A percentile compares a stretch with the other conserved stretches of the same genome.
phyloP scores from a whole-genome alignment of 2,888 invertebrate genomes.

The Stenodera caucasica region DNA sequence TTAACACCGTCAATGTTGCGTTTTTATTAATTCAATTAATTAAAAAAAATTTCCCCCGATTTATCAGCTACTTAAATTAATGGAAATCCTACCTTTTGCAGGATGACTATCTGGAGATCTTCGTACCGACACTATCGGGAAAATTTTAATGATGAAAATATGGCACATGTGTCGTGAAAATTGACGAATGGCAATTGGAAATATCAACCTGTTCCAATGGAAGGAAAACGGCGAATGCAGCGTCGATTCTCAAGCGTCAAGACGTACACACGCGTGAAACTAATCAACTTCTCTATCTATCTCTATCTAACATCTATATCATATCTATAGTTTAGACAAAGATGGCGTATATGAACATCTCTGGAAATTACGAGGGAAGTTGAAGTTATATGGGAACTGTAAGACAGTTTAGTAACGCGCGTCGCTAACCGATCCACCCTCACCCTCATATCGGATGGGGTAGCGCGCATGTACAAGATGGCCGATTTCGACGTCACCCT shows the following conservation, averaged over 20 bases:
- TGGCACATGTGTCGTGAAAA: background rate
- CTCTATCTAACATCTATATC: slow-evolving; percentile 36
- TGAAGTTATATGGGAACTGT: slow-evolving; percentile 33
- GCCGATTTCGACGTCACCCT: slow-evolving; percentile 44
- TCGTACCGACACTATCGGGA: too few species aligned
- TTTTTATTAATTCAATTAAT: too few species aligned
- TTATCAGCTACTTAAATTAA: too few species aligned
- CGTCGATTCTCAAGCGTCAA: slow-evolving; percentile 43
- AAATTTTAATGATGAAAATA: too few species aligned
- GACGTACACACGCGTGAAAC: slow-evolving; percentile 44
- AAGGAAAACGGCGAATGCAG: slow-evolving; percentile 49
- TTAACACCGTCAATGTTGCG: background rate
- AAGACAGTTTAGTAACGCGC: slow-evolving; percentile 46
- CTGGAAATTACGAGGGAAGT: slow-evolving; percentile 35
- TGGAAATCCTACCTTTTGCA: slow-evolving; percentile 26
- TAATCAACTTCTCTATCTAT: slow-evolving; percentile 40
- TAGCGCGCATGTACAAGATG: slow-evolving; percentile 50
- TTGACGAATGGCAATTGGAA: slow-evolving; percentile 11
- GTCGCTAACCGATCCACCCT: slow-evolving; percentile 33
- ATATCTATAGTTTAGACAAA: slow-evolving; percentile 29
- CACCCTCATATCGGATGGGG: background rate
- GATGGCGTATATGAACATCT: slow-evolving; percentile 39
- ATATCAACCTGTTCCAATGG: slow-evolving; percentile 34
- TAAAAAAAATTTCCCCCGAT: too few species aligned
- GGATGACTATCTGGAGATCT: slow-evolving; percentile 1